These are phyloP conservation scores for Mayetiola destructor DNA, from an alignment of 2,888 invertebrate species.

Conservation along the genomic window DNA sequence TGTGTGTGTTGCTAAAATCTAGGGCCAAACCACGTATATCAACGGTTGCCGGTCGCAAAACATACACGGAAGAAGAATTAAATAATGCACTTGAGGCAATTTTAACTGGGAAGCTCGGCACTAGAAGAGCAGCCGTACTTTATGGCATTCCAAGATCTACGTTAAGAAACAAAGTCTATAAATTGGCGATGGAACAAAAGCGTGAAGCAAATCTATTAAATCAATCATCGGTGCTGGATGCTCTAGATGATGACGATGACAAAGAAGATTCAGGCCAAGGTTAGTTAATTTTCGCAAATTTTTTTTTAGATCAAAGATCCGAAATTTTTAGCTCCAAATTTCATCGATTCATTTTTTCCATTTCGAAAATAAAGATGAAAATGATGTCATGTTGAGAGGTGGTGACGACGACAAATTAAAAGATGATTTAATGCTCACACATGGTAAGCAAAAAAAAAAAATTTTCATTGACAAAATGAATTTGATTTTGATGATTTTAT, in stretches of 20 bases:
- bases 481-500: slow-evolving; percentile 37
- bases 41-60: slow-evolving; percentile 52
- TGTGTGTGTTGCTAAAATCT: slow-evolving; percentile 31
- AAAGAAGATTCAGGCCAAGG: slow-evolving; percentile 36
- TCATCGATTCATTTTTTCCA: no score
- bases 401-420: slow-evolving; percentile 42
- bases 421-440: slow-evolving; percentile 40
- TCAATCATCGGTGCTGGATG: slow-evolving; percentile 21
- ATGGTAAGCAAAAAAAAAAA: no score
- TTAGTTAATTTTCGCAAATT: no score
- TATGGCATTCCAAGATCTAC: slow-evolving; percentile 96
- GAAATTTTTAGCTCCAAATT: no score
- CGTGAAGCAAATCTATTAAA: slow-evolving; percentile 39
- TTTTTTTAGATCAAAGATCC: no score
- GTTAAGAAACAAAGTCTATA: slow-evolving; percentile 87
- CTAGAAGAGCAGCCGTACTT: slow-evolving; percentile 81
- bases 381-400: no score
- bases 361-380: no score
- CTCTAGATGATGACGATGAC: slow-evolving; percentile 31
- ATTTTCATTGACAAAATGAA: slow-evolving; percentile 46
- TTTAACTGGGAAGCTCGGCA: slow-evolving; percentile 81
- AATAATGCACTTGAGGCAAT: slow-evolving; percentile 89
- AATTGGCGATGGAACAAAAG: slow-evolving; percentile 56
- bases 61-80: slow-evolving; percentile 92
- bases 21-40: slow-evolving; percentile 55